Conservation (phyloP, 2,113 vertebrate genomes). For the Empidonax traillii region DNA sequence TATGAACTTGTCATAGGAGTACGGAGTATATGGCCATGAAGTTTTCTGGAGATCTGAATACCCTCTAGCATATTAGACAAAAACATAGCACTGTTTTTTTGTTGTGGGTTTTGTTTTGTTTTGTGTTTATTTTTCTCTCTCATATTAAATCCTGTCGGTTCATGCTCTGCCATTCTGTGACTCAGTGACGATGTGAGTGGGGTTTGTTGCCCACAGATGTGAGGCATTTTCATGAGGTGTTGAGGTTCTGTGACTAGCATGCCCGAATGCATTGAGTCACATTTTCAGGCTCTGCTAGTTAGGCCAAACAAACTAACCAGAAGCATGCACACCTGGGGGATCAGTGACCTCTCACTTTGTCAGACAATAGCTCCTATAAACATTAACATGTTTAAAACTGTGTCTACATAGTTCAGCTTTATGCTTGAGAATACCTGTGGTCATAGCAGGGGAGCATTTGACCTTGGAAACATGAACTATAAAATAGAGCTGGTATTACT, state of each 20-base stretch:
- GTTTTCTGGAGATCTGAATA: not conserved
- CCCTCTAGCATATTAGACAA: not conserved
- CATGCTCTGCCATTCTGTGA: not conserved
- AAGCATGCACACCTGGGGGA: not conserved
- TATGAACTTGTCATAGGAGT: not conserved
- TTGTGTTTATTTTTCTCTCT: fast-evolving
- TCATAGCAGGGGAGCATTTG: not conserved
- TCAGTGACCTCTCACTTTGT: not conserved
- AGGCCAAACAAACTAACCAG: not conserved
- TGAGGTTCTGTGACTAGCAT: not conserved
- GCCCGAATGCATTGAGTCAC: not conserved
- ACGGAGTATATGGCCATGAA: not conserved
- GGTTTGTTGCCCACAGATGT: fast-evolving
- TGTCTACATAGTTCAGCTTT: not conserved
- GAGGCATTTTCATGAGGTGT: not conserved
- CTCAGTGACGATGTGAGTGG: not conserved
- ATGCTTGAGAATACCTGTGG: not conserved
- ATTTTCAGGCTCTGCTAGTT: not conserved
- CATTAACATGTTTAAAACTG: not conserved
- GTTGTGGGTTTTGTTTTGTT: not conserved
- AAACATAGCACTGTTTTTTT: not conserved
- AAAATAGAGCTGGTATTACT: not conserved
- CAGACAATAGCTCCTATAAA: not conserved
- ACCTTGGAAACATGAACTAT: not conserved
- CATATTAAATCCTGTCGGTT: not conserved